A percentile compares a stretch with the other conserved stretches of the same genome.
These are phyloP conservation scores for Zaprionus obscuricornis DNA, from an alignment of 2,888 invertebrate genomes.

Conservation along the genomic window DNA sequence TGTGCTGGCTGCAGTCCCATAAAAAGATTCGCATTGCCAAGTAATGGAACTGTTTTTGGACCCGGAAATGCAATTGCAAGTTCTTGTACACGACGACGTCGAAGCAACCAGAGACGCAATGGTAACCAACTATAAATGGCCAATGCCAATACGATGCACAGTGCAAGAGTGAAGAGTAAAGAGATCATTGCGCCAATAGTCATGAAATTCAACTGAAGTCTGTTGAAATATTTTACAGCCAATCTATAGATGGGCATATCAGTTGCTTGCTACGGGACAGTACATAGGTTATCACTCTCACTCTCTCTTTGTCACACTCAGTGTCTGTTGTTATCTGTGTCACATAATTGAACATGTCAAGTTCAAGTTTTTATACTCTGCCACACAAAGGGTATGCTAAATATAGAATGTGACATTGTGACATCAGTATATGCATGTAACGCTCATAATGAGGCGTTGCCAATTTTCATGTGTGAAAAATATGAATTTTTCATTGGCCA, in stretches of 20 bases:
- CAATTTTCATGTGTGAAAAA: too few species aligned
- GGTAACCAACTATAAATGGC: constrained; percentile 16
- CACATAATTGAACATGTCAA: constrained; percentile 12
- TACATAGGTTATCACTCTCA: neutral
- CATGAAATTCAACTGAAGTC: too few species aligned
- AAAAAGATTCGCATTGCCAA: constrained; percentile 83
- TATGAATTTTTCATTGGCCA: too few species aligned
- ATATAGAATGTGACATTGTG: too few species aligned
- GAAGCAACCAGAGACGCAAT: constrained; percentile 20
- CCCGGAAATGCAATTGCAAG: constrained; percentile 58
- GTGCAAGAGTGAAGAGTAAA: neutral
- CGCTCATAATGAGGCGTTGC: too few species aligned
- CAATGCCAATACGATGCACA: constrained; percentile 19
- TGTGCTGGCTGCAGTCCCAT: constrained; percentile 40
- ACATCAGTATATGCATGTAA: too few species aligned
- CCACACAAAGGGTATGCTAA: constrained; percentile 3
- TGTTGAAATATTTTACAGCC: too few species aligned
- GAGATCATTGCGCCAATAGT: neutral
- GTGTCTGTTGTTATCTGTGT: constrained; percentile 17
- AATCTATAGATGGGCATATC: too few species aligned
- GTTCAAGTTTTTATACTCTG: constrained; percentile 16
- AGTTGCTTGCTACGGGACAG: neutral
- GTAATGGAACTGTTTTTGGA: constrained; percentile 83
- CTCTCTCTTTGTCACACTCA: neutral
- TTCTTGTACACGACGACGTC: constrained; percentile 28